These are phyloP conservation scores for Cnemophilus loriae DNA, from an alignment of 2,113 vertebrate species.

Conservation along the genomic window DNA sequence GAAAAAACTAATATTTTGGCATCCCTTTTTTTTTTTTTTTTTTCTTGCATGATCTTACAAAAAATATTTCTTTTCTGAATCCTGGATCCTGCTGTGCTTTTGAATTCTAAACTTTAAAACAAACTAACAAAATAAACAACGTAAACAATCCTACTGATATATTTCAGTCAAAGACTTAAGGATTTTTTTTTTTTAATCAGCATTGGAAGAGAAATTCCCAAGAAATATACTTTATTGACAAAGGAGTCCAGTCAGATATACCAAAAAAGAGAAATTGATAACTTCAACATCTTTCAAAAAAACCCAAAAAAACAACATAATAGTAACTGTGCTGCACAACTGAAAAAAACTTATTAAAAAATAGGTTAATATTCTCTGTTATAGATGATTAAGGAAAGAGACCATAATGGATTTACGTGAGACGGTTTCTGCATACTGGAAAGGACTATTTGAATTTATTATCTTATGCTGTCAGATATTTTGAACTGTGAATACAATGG, in stretches of 20 bases:
- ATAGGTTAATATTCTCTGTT: not conserved
- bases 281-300: not conserved
- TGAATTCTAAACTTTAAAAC: not conserved
- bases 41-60: fast-evolving
- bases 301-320: too few relatives aligned
- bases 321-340: not conserved
- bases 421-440: not conserved
- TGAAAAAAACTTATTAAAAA: not conserved
- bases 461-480: not conserved
- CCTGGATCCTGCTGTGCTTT: not conserved
- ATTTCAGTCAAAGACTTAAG: not conserved
- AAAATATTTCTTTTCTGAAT: not conserved
- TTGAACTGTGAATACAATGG: not conserved
- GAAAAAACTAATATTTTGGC: not conserved
- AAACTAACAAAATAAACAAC: not conserved
- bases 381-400: not conserved
- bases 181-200: not conserved
- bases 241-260: not conserved
- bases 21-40: not conserved
- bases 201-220: not conserved
- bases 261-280: not conserved
- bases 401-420: not conserved
- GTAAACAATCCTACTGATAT: not conserved
- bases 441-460: not conserved
- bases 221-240: not conserved